Evolutionary conservation across 2,113 vertebrate genomes (phyloP), one percentile per base, ranked within the genome.

Genomic region (Zosterops japonicus): DNA sequence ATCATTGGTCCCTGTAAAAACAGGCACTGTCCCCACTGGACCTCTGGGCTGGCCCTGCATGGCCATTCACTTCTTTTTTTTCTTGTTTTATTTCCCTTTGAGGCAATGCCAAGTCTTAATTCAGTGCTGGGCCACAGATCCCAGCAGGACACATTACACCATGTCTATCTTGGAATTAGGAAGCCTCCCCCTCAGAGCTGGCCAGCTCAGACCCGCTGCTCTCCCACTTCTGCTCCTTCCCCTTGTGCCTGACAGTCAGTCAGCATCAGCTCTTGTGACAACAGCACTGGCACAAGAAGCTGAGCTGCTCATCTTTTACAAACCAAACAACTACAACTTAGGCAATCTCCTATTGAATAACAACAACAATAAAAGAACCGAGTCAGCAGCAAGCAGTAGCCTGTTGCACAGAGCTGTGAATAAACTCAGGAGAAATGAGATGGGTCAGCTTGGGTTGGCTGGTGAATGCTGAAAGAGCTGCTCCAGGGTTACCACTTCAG

Each of bases 241-340:
- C 0, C 0, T 25, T 0, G 0, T 53, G 68, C 64, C 59, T n/a
- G 64, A 57, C 31, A 74, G 67, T 11, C n/a, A 57, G 33, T 14
- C 42, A 24, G 29, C 28, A 36, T 53, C 90, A 61, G 63, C 46
- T 46, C 61, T 60, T 67, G 70, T 21, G 46, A 53, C 50, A 88
- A 18, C 23, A 31, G 31, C 1, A 3, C 0, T 44, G 65, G 44
- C 78, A 76, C 47, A 25, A 12, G 12, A 53, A 50, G 63, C 55
- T 6, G 36, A 74, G 71, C 8, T 77, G 36, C 52, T 79, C 13
- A 42, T 53, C 87, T 74, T 72, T 92, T 21, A 88, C 75, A 88
- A 80, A 88, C 47, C 55, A 44, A 27, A 81, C 2, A 33, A 70
- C 67, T 24, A 52, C 55, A 65, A 2, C 55, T 74, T 93, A 31